A percentile compares a stretch with the other conserved stretches of the same genome.
Conservation (phyloP, 2,113 vertebrate species). For the Zosterops borbonicus region DNA sequence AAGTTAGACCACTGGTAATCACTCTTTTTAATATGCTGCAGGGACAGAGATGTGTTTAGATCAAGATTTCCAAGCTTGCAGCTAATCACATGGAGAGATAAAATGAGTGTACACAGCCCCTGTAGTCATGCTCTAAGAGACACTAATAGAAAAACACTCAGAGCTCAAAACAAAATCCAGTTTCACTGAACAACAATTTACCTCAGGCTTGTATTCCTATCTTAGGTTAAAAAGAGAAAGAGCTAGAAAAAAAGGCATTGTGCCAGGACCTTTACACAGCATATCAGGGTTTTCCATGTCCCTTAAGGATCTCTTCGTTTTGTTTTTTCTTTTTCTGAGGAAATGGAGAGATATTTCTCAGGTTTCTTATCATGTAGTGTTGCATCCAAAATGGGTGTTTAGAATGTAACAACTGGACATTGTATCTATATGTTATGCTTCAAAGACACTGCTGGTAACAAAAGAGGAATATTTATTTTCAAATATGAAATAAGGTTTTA, state of each 20-base stretch:
- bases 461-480: not conserved
- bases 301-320: not conserved
- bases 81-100: not conserved
- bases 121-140: not conserved
- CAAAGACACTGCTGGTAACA: not conserved
- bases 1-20: not conserved
- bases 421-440: not conserved
- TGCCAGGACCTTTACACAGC: not conserved
- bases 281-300: not conserved
- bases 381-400: not conserved
- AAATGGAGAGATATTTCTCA: not conserved
- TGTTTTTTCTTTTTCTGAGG: not conserved
- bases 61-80: not conserved
- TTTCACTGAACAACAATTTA: not conserved
- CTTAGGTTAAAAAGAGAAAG: not conserved
- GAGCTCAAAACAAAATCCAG: not conserved
- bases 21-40: not conserved
- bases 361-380: not conserved
- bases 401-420: not conserved
- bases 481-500: not conserved
- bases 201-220: not conserved
- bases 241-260: not conserved
- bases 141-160: not conserved
- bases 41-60: not conserved
- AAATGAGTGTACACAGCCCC: not conserved